phyloP scores from a whole-genome alignment of 2,797 vertebrate species.

The Periparus ater region DNA sequence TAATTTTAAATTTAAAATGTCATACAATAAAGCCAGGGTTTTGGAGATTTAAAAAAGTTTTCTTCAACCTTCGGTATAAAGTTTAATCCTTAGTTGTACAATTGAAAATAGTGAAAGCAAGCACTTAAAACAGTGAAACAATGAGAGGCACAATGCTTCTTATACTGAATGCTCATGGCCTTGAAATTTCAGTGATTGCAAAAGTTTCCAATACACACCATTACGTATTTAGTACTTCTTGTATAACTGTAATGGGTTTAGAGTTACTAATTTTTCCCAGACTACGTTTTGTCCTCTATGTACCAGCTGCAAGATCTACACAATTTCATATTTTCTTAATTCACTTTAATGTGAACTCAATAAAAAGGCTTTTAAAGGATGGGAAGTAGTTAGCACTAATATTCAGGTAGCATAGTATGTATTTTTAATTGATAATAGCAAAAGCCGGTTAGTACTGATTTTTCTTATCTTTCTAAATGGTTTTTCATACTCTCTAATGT shows the following conservation, averaged over 20 bases:
- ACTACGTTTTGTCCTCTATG: background rate
- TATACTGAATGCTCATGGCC: background rate
- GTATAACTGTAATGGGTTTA: background rate
- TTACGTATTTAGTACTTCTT: background rate
- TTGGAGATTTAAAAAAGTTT: background rate
- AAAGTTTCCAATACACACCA: background rate
- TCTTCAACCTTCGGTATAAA: background rate
- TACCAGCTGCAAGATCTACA: background rate
- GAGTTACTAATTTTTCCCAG: background rate
- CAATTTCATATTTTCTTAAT: constrained; percentile 6
- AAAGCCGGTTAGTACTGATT: background rate
- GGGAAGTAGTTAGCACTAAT: background rate
- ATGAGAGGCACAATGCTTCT: background rate
- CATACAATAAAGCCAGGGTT: background rate
- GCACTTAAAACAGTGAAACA: background rate
- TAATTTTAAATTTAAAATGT: background rate
- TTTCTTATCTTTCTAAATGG: constrained; percentile 14
- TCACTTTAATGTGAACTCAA: background rate
- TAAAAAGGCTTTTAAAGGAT: background rate
- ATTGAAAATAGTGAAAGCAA: background rate
- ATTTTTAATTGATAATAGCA: background rate
- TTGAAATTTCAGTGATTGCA: background rate
- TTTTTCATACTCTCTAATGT: background rate
- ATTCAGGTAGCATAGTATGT: background rate
- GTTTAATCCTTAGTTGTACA: background rate